phyloP scores from a whole-genome alignment of 1,140 invertebrate genomes.

The Caenorhabditis elegans region WBcel235 BX284603.4:4509001-4509500 shows the following conservation, averaged over 20 bases:
- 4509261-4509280: neutral
- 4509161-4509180: neutral
- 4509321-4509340: too few species aligned
- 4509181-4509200: neutral
- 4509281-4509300: too few species aligned
- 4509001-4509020: neutral
- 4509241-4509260: neutral
- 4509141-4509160: neutral
- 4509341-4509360: too few species aligned
- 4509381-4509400: too few species aligned
- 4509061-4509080: neutral
- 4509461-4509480: too few species aligned
- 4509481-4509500: too few species aligned
- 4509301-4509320: too few species aligned
- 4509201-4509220: neutral
- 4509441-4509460: too few species aligned
- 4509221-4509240: neutral
- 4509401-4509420: too few species aligned
- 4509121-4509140: neutral
- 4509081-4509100: neutral
- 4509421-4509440: too few species aligned
- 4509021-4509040: constrained; percentile 3
- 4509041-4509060: neutral
- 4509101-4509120: neutral
- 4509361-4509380: too few species aligned